Evolutionary conservation across 2,888 invertebrate genomes (phyloP), one percentile per base, ranked within the genome.

Genomic region (Dasysyrphus tricinctus): DNA sequence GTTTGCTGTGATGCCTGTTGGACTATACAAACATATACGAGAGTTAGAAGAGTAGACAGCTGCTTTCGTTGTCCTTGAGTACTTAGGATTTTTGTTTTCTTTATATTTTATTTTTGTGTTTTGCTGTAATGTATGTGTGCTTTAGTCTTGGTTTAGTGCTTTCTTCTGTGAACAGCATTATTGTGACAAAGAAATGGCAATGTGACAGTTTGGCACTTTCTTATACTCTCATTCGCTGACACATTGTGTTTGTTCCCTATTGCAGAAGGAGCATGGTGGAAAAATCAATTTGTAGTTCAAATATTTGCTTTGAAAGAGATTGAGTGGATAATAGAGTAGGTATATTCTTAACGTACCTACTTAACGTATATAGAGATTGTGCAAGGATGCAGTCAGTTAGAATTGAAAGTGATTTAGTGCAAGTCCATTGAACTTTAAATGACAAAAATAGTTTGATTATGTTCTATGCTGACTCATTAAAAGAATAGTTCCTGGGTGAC

Each of bases 281-380:
- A 79, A 84, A 80, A 84, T 76, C 84, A 84, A 84, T 84, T 80
- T 84, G 47, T 73, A 57, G 76, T 80, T 70, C 67, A 84, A 84
- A 84, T 57, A 84, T 84, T 84, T 80, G 72, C 76, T 65, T 61
- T 73, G 67, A 63, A 73, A 54, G 65, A 56, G 65, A 32, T 61
- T 61, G 61, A 39, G 61, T 39, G 39, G 61, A 61, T 61, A 61
- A 19, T 12, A 37, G 37, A 59, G 39, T 24, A 24, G 24, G 24
- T 24, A 2, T 59, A 24, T 11, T 16, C 19, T 7, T 6, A 37
- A 14, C 14, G 24, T 24, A n/a, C n/a, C 7, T 42, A 24, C 24
- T 14, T 14, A 1, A 24, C 5, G 51, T n/a, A 6, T 14, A 29
- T 29, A 29, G 51, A 29, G 24, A 8, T 32, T n/a, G 29, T 54